Percentiles rank a stretch among this genome's conserved stretches.
These are phyloP conservation scores for Sminthurinus signatus DNA, from an alignment of 1,140 invertebrate genomes.

Conservation along the genomic window DNA sequence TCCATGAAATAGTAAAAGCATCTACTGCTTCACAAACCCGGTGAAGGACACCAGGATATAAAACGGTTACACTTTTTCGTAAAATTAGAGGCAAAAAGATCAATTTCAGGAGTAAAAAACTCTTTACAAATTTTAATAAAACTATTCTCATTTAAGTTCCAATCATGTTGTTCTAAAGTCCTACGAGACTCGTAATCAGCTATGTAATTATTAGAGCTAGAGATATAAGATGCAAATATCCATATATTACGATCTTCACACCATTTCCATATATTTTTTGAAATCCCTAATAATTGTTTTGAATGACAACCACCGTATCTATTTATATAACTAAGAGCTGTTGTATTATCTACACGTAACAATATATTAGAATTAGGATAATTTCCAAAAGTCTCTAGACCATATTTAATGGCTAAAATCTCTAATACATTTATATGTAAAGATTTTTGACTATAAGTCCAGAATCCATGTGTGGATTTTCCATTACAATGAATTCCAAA, in stretches of 20 bases:
- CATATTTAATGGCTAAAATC: constrained; percentile 7
- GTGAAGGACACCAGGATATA: background rate
- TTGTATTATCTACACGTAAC: constrained; percentile 10
- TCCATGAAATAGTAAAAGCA: constrained; percentile 2
- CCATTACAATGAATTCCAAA: background rate
- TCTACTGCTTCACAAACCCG: background rate
- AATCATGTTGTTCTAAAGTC: background rate
- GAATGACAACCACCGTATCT: constrained; percentile 9
- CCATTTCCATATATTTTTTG: constrained; percentile 17
- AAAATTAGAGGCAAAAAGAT: constrained; percentile 10
- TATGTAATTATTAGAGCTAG: background rate
- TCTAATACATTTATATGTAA: constrained; percentile 20
- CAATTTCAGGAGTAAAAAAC: background rate
- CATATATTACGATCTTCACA: constrained; percentile 5
- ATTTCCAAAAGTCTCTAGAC: background rate
- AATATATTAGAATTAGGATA: background rate
- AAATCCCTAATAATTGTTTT: background rate
- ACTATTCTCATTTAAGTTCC: background rate
- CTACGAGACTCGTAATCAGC: constrained; percentile 14
- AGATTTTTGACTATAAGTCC: background rate
- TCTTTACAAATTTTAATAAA: constrained; percentile 10
- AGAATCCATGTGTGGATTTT: background rate
- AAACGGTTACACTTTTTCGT: background rate
- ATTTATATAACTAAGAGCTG: constrained; percentile 19
- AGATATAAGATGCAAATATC: constrained; percentile 17